These are phyloP conservation scores for Andrena trimmerana DNA, from an alignment of 2,888 invertebrate species.

Conservation along the genomic window DNA sequence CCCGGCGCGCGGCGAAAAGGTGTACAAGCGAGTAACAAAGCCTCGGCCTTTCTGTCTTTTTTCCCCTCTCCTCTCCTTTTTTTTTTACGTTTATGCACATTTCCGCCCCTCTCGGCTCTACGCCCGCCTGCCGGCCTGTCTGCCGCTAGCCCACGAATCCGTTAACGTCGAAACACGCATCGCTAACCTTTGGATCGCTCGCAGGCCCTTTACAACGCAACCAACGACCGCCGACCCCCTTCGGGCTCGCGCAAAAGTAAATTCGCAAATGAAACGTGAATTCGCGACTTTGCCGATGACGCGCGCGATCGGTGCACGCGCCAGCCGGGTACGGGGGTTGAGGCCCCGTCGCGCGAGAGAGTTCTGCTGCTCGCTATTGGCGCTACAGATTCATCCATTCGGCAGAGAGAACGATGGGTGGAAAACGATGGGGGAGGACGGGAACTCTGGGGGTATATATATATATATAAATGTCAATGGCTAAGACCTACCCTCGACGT, in stretches of 20 bases:
- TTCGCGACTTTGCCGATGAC: constrained; percentile 12
- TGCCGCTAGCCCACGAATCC: constrained; percentile 21
- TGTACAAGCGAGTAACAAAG: constrained; percentile 55
- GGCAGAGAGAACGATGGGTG: too few relatives aligned
- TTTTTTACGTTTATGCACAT: constrained; percentile 57
- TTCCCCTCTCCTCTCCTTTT: constrained; percentile 9
- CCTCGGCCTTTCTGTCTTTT: constrained; percentile 17
- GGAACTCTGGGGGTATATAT: too few relatives aligned
- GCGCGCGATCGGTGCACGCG: not conserved
- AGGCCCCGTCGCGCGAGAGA: too few relatives aligned
- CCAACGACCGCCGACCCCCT: not conserved
- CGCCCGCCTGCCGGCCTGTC: not conserved
- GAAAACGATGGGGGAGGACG: too few relatives aligned
- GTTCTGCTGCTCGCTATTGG: too few relatives aligned
- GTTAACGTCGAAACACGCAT: constrained; percentile 36
- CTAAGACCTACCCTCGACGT: not conserved
- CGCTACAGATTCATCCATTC: too few relatives aligned
- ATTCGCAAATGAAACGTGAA: constrained; percentile 33
- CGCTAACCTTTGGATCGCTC: constrained; percentile 26
- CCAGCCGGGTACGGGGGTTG: not conserved
- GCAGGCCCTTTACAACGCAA: constrained; percentile 13
- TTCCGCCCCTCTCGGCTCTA: constrained; percentile 39
- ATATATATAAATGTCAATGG: too few relatives aligned
- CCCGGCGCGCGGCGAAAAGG: constrained; percentile 48
- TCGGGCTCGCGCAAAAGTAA: constrained; percentile 15